Evolutionary conservation across 2,113 vertebrate species (phyloP).

Genomic region (Pachyramphus minor): DNA sequence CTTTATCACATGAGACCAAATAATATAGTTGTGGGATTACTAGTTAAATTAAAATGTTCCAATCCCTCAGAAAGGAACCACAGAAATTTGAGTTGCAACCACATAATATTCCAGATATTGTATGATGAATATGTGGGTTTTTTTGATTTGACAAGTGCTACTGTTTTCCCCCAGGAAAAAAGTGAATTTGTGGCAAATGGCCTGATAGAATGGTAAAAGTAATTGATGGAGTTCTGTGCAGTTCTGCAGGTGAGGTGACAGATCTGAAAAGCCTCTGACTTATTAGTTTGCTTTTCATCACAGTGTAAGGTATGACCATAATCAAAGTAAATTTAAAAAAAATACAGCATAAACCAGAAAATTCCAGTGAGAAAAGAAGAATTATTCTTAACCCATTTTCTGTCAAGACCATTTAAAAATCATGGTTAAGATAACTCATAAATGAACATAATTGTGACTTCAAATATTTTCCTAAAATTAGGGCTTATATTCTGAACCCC

Average conservation of each 20-base stretch:
- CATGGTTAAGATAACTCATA: neutral
- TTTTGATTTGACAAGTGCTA: slow-evolving; percentile 36
- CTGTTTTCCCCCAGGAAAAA: neutral
- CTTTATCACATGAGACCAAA: neutral
- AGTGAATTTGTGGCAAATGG: neutral
- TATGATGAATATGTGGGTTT: slow-evolving; percentile 18
- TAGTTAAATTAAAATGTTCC: neutral
- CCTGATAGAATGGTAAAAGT: neutral
- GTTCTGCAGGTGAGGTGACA: neutral
- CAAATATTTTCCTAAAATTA: neutral
- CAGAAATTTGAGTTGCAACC: neutral
- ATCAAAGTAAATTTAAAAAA: slow-evolving; percentile 23
- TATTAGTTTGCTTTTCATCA: neutral
- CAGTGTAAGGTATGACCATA: neutral
- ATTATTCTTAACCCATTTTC: neutral
- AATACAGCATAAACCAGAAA: neutral
- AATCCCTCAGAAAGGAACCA: neutral
- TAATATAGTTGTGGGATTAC: neutral
- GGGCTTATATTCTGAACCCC: neutral
- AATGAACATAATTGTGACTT: neutral
- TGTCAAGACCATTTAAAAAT: neutral
- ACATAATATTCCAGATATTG: slow-evolving; percentile 30
- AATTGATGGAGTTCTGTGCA: slow-evolving; percentile 31
- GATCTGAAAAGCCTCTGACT: slow-evolving; percentile 25
- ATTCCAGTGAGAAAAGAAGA: neutral